These are phyloP conservation scores for Phthorimaea operculella DNA, from an alignment of 1,140 invertebrate species.

Conservation along the genomic window DNA sequence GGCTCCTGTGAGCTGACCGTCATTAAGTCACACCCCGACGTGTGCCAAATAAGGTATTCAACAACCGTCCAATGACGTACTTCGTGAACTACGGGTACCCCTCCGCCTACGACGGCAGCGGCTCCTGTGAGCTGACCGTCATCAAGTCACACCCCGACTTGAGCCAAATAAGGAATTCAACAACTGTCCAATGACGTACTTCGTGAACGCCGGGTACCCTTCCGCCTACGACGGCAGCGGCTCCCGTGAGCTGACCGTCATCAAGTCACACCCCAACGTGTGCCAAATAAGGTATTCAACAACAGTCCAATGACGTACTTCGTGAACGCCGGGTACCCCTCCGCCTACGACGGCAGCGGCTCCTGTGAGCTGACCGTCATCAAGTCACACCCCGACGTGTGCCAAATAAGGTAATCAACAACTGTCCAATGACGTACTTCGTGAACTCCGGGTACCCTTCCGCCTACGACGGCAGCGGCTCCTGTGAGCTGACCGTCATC, in stretches of 20 bases:
- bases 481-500: conserved; percentile 83
- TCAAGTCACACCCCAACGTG: conserved; percentile 79
- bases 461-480: conserved; percentile 78
- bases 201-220: conserved; percentile 84
- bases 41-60: conserved; percentile 81
- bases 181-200: conserved; percentile 72
- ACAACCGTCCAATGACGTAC: conserved; percentile 69
- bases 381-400: conserved; percentile 80
- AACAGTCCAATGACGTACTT: conserved; percentile 75
- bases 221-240: conserved; percentile 78
- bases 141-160: conserved; percentile 79
- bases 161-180: conserved; percentile 78
- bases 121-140: conserved; percentile 85
- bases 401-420: conserved; percentile 76
- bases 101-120: conserved; percentile 76
- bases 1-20: conserved; percentile 86
- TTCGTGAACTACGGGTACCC: conserved; percentile 87
- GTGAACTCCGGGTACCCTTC: conserved; percentile 83
- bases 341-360: conserved; percentile 77
- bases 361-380: conserved; percentile 85
- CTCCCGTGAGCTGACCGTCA: conserved; percentile 83
- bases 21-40: conserved; percentile 77
- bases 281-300: conserved; percentile 78
- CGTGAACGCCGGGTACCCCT: conserved; percentile 82
- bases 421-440: conserved; percentile 75